Base-by-base conservation (phyloP, 2,797 vertebrate genomes). In the Limnodromus scolopaceus region DNA sequence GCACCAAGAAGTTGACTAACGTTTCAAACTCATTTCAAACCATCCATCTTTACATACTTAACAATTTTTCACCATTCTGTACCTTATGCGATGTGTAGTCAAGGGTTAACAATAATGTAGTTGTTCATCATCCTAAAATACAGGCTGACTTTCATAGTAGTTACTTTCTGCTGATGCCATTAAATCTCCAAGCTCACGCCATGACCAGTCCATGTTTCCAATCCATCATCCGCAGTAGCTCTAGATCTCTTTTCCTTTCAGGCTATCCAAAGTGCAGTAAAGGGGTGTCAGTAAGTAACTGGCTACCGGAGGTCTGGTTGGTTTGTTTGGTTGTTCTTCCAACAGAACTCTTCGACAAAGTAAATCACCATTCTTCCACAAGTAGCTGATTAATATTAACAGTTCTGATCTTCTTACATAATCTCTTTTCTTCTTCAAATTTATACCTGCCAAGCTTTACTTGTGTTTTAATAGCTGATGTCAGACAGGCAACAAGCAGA, bases 381-480 rank as follows among this genome's bases (percentile, higher is more conserved):
- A 71, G 66, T 70, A 85, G 91, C 65, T 96, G 95, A 96, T 98
- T 97, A 94, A 96, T 94, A 97, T 97, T 96, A 98, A 97, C 92
- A 92, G 94, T 92, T 96, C 96, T 58, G 78, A 92, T 96, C 91
- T 96, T 92, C 97, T 98, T 97, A 95, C 87, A 97, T 98, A 97
- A 98, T 98, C 96, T 92, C 97, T 97, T 98, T 98, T 98, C 97
- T 98, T 98, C 97, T 96, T 97, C 96, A 98, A 98, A 98, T 98
- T 98, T 96, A 98, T 97, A 98, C 98, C 98, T 98, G 98, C 97
- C 98, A 98, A 98, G 97, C 95, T 97, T 98, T 97, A 91, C 97
- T 98, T 98, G 96, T 92, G 97, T 98, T 97, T 98, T 98, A 98
- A 98, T 97, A 98, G 97, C 96, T 97, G 96, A 98, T 98, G 98